These are phyloP conservation scores for Diglossa cyanea DNA, from an alignment of 2,797 vertebrate species.

Conservation along the genomic window DNA sequence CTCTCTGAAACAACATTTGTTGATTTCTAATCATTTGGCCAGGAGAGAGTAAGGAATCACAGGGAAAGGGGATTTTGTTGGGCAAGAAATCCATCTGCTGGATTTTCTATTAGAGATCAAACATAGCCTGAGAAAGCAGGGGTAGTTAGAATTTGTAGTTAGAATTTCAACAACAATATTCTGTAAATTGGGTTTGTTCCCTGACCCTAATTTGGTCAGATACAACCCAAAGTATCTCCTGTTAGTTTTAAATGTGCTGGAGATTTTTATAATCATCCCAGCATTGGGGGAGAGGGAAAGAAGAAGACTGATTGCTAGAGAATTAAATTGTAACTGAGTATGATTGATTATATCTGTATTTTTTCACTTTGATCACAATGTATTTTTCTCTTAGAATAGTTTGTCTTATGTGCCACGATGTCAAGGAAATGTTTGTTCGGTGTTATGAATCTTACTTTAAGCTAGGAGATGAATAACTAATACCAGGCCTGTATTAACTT, in stretches of 20 bases:
- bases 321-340: not conserved
- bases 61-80: not conserved
- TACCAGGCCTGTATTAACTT: not conserved
- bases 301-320: not conserved
- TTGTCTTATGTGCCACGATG: not conserved
- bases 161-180: not conserved
- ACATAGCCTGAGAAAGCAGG: not conserved
- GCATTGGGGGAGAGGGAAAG: fast-evolving
- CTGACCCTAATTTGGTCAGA: not conserved
- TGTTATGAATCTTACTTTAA: not conserved
- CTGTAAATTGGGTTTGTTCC: not conserved
- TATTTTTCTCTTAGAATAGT: not conserved
- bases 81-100: not conserved
- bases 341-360: not conserved
- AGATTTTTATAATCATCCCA: not conserved
- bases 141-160: not conserved
- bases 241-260: not conserved
- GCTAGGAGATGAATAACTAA: not conserved
- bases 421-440: not conserved
- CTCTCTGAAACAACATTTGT: not conserved
- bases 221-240: not conserved
- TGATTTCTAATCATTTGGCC: not conserved
- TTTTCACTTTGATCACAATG: not conserved
- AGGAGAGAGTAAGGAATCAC: not conserved
- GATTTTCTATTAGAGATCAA: not conserved